Evolutionary conservation across 2,888 invertebrate species (phyloP), one percentile per base, ranked within the genome.

Genomic region (Drosophila suboccidentalis): DNA sequence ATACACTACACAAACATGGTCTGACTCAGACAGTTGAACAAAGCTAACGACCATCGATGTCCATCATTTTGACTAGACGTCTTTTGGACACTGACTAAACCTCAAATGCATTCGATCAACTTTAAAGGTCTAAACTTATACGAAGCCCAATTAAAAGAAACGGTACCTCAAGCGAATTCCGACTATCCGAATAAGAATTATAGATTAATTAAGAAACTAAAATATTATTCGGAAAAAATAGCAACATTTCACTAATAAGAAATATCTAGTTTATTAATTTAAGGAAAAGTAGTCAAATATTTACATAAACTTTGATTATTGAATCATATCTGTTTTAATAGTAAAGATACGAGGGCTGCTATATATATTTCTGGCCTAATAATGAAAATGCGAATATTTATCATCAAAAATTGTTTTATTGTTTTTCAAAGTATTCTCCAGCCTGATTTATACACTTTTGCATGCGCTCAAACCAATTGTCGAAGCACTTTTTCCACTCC

Each of bases 1-100:
- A 39, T 36, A 19, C 15, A 13, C 32, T 49, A 17, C 19, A 22
- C 26, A 32, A 29, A 44, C 13, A 47, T 29, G 34, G 34, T 8
- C 32, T 44, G 53, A 49, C 54, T 68, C 68, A 62, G 70, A 53
- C 61, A 54, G 51, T 34, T 59, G 34, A 47, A 19, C 26, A 43
- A 58, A 61, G 59, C 38, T 46, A 60, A 75, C 69, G 75, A 61
- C 60, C 58, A 75, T 64, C 46, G 64, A 54, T 64, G 80, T 61
- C 75, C 64, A 69, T 76, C 69, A 75, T 46, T 19, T 51, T 47
- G 47, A 49, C 65, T 53, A 60, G 58, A 58, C 58, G 29, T 51
- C 66, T 17, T 41, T 46, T 22, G 19, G 38, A 34, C 62, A 57
- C 43, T 29, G 62, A 64, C 55, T 59, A 53, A 78, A 62, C 55